Evolutionary conservation across 2,888 invertebrate species (phyloP), one percentile per base, ranked within the genome.

Genomic region (Amphipyra tragopoginis): DNA sequence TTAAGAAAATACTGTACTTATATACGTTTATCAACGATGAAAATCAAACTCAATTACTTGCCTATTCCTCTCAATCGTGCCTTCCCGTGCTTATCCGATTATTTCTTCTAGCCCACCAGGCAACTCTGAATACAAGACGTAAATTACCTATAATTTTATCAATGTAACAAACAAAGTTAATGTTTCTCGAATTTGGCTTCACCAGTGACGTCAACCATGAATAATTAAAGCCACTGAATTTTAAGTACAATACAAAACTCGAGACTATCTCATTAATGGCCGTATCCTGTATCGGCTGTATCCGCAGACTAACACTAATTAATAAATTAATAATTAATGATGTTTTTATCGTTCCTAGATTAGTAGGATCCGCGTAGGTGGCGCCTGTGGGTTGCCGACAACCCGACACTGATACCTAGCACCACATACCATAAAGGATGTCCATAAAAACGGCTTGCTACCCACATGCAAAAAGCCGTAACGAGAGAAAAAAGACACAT

Each of bases 331-430:
- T 29, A 29, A 44, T 44, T 52, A 45, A 56, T 53, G 8, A 56
- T 34, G 13, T 50, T 52, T 72, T 68, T 53, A 7, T 52, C 34
- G 15, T 40, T 61, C 39, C 62, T 62, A 62, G 52, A 74, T 74
- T 39, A 68, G 52, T 61, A 38, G 69, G 50, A 62, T 38, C 56
- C 50, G 48, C 5, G 74, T 68, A 36, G 69, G 70, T 0, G 29
- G 2, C 0, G 33, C 4, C 39, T 21, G 75, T 70, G 74, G 69
- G 69, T 50, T 43, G 70, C 5, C 10, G 51, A 10, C 26, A 36
- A 26, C 29, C 13, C 33, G 4, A 21, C 14, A 45, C 9, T 33
- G 10, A 21, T 43, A 6, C 11, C 39, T 26, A 54, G 14, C 7
- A 21, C 29, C 13, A 53, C 45, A 55, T 44, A 21, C 62, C 55